Conservation (phyloP, 1,140 invertebrate species). For the Achatina immaculata region DNA sequence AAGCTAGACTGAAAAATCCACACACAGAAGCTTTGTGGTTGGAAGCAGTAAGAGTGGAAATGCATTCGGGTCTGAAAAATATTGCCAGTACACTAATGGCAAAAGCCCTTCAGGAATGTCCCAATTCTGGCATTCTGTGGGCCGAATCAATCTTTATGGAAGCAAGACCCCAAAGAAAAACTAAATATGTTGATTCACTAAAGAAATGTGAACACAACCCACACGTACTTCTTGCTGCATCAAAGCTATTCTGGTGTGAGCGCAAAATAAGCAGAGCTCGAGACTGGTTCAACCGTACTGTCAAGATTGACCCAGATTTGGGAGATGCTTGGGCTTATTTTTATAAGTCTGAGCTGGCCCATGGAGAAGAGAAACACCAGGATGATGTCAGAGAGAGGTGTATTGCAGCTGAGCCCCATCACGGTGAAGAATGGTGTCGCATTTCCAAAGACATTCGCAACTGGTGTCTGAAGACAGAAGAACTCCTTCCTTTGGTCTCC, state of each 20-base stretch:
- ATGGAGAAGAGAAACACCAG: conserved; percentile 92
- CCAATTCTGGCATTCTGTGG: conserved; percentile 93
- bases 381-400: conserved; percentile 90
- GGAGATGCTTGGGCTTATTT: conserved; percentile 99
- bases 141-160: conserved; percentile 98
- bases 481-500: conserved; percentile 79
- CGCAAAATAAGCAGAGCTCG: conserved; percentile 93
- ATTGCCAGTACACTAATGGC: conserved; percentile 94
- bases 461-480: conserved; percentile 92
- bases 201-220: conserved; percentile 99
- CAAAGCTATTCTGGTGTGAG: conserved; percentile 96
- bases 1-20: conserved; percentile 91
- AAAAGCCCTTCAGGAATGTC: conserved; percentile 90
- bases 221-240: conserved; percentile 93
- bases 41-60: conserved; percentile 92
- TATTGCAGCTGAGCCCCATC: conserved; percentile 91
- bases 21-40: conserved; percentile 90
- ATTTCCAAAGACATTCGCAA: conserved; percentile 95
- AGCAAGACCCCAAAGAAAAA: conserved; percentile 91
- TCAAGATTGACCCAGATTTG: conserved; percentile 96
- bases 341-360: conserved; percentile 95
- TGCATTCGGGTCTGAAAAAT: conserved; percentile 76
- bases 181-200: conserved; percentile 97
- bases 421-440: conserved; percentile 95
- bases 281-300: conserved; percentile 95